These are phyloP conservation scores for Loxodonta africana DNA, from an alignment of 2,113 vertebrate genomes.

Conservation along the genomic window DNA sequence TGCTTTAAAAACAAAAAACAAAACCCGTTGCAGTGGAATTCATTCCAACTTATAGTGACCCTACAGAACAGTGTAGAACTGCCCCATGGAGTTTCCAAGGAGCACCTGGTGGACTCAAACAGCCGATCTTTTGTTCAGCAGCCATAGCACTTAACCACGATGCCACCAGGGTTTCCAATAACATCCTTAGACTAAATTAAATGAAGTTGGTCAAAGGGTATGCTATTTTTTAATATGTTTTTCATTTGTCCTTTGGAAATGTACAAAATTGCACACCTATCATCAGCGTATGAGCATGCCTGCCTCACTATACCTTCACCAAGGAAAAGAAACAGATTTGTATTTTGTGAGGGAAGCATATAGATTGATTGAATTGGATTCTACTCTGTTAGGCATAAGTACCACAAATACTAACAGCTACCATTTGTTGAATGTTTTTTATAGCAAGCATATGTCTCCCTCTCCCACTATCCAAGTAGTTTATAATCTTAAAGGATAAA, in stretches of 20 bases:
- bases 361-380: conserved; percentile 24
- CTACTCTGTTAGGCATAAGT: neutral
- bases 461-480: neutral
- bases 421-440: conserved; percentile 17
- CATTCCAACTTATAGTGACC: too few relatives aligned
- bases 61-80: too few relatives aligned
- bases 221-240: neutral
- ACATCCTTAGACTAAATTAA: conserved; percentile 1
- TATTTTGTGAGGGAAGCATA: conserved; percentile 22
- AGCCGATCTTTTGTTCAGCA: too few relatives aligned
- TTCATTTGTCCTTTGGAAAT: neutral
- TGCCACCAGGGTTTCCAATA: neutral
- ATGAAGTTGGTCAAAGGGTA: neutral
- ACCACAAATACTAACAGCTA: conserved; percentile 32
- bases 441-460: neutral
- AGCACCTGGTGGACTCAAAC: too few relatives aligned
- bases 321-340: neutral
- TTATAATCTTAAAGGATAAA: neutral
- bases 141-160: too few relatives aligned
- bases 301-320: neutral
- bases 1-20: too few relatives aligned
- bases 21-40: too few relatives aligned
- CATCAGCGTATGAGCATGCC: neutral
- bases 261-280: conserved; percentile 11
- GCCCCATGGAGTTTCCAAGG: too few relatives aligned